Conservation (phyloP, 2,888 invertebrate genomes). For the Gibbula magus region DNA sequence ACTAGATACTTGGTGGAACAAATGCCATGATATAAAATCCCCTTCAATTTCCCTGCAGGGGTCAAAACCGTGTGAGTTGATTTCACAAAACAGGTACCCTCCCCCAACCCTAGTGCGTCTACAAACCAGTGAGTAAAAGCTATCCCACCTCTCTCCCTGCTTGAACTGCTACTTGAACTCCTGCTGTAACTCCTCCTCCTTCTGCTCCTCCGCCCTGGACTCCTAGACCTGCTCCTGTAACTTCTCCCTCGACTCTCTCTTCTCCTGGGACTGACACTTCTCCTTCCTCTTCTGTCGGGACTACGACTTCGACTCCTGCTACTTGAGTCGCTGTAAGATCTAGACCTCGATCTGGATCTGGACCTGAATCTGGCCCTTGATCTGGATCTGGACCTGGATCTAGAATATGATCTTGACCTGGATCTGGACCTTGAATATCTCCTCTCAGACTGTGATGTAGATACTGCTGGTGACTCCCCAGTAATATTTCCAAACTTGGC, state of each 20-base stretch:
- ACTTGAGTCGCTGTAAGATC: background rate
- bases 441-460: background rate
- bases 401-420: background rate
- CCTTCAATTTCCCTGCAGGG: too few species aligned
- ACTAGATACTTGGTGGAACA: too few species aligned
- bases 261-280: conserved; percentile 4
- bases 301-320: background rate
- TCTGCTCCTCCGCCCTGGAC: background rate
- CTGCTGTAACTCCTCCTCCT: background rate
- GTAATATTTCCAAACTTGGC: conserved; percentile 1
- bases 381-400: background rate
- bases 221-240: background rate
- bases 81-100: too few species aligned
- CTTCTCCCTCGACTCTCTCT: background rate
- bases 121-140: too few species aligned
- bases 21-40: too few species aligned
- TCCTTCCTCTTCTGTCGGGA: background rate
- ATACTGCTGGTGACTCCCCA: background rate
- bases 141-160: too few species aligned
- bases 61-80: too few species aligned
- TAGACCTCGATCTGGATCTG: background rate
- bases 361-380: background rate
- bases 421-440: background rate
- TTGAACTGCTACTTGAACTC: too few species aligned
- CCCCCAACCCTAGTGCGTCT: too few species aligned